A percentile compares a stretch with the other conserved stretches of the same genome.
These are phyloP conservation scores for Buathra laborator DNA, from an alignment of 2,888 invertebrate genomes.

Conservation along the genomic window DNA sequence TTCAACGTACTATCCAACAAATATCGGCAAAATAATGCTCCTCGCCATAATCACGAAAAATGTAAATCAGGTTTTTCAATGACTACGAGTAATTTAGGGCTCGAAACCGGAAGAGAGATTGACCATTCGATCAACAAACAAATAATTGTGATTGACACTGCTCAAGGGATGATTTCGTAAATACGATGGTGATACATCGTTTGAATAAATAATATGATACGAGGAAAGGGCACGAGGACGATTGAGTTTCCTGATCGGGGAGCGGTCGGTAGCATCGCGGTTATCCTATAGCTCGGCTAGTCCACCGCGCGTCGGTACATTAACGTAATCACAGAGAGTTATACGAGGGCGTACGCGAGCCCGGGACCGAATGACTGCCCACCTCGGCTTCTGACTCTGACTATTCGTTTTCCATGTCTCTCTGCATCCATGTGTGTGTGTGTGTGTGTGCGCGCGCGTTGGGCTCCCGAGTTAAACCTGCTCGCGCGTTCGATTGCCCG, in stretches of 20 bases:
- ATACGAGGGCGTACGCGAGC: constrained; percentile 55
- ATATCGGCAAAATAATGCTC: too few relatives aligned
- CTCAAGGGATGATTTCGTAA: not conserved
- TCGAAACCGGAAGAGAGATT: not conserved
- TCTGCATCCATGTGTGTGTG: too few relatives aligned
- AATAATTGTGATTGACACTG: constrained; percentile 30
- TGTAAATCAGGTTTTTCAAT: not conserved
- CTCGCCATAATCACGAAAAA: not conserved
- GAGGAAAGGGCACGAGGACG: constrained; percentile 13
- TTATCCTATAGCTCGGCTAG: constrained; percentile 17
- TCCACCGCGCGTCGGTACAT: constrained; percentile 72
- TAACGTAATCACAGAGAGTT: constrained; percentile 74
- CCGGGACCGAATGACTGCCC: constrained; percentile 34
- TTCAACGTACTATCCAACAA: too few relatives aligned
- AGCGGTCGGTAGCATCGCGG: constrained; percentile 29
- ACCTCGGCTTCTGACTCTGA: constrained; percentile 58
- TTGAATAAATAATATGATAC: not conserved
- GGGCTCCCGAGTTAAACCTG: constrained; percentile 10
- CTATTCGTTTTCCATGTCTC: constrained; percentile 54
- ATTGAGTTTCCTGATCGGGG: constrained; percentile 20
- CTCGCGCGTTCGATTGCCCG: constrained; percentile 47
- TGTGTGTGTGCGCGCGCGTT: constrained; percentile 1
- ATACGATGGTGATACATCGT: constrained; percentile 2
- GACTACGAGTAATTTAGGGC: not conserved
- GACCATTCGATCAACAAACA: not conserved